These are phyloP conservation scores for Hedya salicella DNA, from an alignment of 2,888 invertebrate species.

Conservation along the genomic window DNA sequence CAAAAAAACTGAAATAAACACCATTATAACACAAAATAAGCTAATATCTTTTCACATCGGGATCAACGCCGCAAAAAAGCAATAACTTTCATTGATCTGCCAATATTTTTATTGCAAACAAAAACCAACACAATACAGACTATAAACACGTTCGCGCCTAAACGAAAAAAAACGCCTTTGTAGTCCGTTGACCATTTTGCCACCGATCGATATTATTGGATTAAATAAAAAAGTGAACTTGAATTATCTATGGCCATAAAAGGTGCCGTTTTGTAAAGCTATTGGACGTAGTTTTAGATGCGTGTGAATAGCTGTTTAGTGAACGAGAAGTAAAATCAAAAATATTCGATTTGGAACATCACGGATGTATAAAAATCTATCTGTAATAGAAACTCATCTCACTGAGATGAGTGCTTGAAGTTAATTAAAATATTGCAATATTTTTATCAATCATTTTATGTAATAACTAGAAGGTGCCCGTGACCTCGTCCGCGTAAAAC, in stretches of 20 bases:
- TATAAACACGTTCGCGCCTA: slow-evolving; percentile 27
- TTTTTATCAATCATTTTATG: no score
- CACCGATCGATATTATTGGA: slow-evolving; percentile 21
- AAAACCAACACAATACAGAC: slow-evolving; percentile 19
- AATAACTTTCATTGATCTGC: slow-evolving; percentile 32
- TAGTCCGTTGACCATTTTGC: slow-evolving; percentile 29
- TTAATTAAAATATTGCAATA: no score
- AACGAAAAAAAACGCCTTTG: slow-evolving; percentile 14
- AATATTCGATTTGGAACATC: no score
- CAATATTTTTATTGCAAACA: slow-evolving; percentile 37
- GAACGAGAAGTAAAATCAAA: no score
- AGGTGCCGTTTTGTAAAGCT: neutral
- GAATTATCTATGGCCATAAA: neutral
- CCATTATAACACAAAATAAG: slow-evolving; percentile 8
- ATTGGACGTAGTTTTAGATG: no score
- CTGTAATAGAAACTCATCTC: no score
- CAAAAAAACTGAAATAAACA: slow-evolving; percentile 11
- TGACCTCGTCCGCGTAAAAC: no score
- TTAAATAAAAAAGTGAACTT: slow-evolving; percentile 10
- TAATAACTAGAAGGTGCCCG: no score
- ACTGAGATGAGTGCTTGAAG: no score
- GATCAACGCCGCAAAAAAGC: slow-evolving; percentile 13
- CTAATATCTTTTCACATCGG: slow-evolving; percentile 1
- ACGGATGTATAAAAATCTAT: no score
- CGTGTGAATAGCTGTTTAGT: no score